Base-by-base conservation (phyloP, 23 tunicate species). In the Diplosoma virens region DNA sequence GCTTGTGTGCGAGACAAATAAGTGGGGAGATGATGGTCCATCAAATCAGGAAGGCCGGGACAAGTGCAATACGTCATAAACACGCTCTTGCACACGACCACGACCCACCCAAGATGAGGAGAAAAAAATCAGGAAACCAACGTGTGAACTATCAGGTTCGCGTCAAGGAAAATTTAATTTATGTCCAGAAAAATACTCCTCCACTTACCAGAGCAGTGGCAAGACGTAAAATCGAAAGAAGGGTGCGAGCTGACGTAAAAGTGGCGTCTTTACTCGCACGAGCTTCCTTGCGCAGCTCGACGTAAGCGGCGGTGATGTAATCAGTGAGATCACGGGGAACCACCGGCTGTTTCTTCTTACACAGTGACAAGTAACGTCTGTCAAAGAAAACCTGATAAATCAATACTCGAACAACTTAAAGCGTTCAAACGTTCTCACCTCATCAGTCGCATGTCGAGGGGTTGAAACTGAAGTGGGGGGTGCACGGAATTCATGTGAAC, bases 231-330 rank as follows among this genome's bases (percentile, higher is more conserved):
- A 94, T 88, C 17, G 96, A 84, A 48, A 95, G 84, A 35, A 95
- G 78, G 7, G 99, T 95, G 23, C 99, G 82, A 34, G 99, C 99
- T 0, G 96, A 88, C 0, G 99, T 95, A 66, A 95, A 95, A 25
- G 97, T 92, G 3, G 97, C 75, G 71, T 92, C 97, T 30, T 85
- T 69, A 48, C 97, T 92, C 30, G 88, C 84, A 27, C 99, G 72
- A 25, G 97, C 88, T 52, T 95, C 99, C 61, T 95, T 95, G 28
- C 99, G 76, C 26, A 95, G 74, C 77, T 95, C 99, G 26, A 95
- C 99, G 77, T 95, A 95, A 18, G 99, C 99, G 21, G 95, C 90
- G 1, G 93, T 86, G 80, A 95, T 95, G 82, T 85, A 95, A 47
- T 95, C 99, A 0, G 96, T 89, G 41, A 95, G 53, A 5, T 81